Conservation (phyloP, 2,888 invertebrate genomes). For the Pomacea canaliculata region DNA sequence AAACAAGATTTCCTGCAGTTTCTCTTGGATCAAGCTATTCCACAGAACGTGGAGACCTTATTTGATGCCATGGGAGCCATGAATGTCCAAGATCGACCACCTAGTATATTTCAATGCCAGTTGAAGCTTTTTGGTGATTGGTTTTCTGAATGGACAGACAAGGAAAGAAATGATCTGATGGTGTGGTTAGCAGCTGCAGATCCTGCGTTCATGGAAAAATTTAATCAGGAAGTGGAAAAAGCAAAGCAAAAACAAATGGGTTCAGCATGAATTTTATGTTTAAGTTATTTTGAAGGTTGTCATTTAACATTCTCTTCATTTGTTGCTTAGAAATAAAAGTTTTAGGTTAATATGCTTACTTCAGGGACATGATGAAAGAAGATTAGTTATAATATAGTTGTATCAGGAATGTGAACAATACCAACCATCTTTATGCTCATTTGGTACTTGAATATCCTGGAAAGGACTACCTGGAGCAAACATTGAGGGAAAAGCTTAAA, state of each 20-base stretch:
- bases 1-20: slow-evolving; percentile 61
- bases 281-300: no score
- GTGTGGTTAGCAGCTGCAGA: slow-evolving; percentile 60
- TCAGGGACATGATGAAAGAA: no score
- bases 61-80: slow-evolving; percentile 60
- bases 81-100: slow-evolving; percentile 63
- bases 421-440: no score
- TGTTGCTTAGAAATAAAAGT: no score
- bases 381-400: no score
- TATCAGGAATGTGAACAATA: no score
- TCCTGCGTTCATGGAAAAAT: slow-evolving; percentile 61
- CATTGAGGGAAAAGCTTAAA: no score
- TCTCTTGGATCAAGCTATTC: slow-evolving; percentile 58
- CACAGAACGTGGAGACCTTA: slow-evolving; percentile 56
- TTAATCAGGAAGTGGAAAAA: slow-evolving; percentile 50
- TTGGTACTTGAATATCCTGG: no score
- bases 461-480: no score
- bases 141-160: slow-evolving; percentile 67
- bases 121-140: slow-evolving; percentile 69
- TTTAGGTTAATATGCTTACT: no score
- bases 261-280: no score
- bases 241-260: background rate
- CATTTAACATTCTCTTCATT: no score
- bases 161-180: slow-evolving; percentile 62
- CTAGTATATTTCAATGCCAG: slow-evolving; percentile 70